Evolutionary conservation across 2,888 invertebrate species (phyloP).

Genomic region (Crossocerus cetratus): DNA sequence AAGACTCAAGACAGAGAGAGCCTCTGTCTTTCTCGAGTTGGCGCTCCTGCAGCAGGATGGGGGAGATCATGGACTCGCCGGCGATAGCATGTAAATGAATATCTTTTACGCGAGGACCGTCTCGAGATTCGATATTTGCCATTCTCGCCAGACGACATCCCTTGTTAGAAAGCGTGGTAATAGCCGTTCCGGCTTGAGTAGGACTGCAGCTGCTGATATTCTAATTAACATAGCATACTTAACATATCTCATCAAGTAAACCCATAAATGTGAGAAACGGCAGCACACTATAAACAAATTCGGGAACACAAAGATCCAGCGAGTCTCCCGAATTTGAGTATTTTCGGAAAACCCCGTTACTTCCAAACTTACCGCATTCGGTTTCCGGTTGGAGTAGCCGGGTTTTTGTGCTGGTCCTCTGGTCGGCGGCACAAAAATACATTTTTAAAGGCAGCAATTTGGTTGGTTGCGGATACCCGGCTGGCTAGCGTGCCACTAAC

Average conservation of each 20-base stretch:
- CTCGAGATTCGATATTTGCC: not conserved
- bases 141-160: not conserved
- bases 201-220: not conserved
- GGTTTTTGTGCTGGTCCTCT: not conserved
- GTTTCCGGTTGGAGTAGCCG: not conserved
- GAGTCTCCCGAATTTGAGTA: too few relatives aligned
- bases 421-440: constrained; percentile 57
- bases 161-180: constrained; percentile 2
- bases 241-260: too few relatives aligned
- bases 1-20: constrained; percentile 18
- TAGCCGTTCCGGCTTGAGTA: not conserved
- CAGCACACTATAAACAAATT: too few relatives aligned
- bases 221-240: too few relatives aligned
- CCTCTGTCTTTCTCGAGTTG: not conserved
- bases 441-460: constrained; percentile 70
- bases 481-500: constrained; percentile 75
- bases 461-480: constrained; percentile 68
- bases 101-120: not conserved
- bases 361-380: constrained; percentile 1
- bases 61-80: constrained; percentile 9
- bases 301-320: too few relatives aligned
- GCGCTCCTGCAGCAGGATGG: constrained; percentile 25
- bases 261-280: too few relatives aligned
- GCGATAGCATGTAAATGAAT: constrained; percentile 7
- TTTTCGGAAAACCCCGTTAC: not conserved